Conservation (phyloP, 2,797 vertebrate species). For the Scarus forsteni region DNA sequence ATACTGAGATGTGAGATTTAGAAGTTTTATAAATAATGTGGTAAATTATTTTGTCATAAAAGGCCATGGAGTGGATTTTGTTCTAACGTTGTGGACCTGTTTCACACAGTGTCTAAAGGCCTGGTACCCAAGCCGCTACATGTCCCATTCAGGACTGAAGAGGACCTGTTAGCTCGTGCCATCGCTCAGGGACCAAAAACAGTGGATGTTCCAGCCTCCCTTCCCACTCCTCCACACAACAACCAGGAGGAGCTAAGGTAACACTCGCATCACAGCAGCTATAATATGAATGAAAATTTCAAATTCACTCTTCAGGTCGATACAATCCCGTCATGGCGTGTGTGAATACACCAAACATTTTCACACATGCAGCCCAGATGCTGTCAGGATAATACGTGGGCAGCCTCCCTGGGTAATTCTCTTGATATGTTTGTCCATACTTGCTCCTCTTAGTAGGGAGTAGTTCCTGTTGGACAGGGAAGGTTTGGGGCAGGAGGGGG, state of each 20-base stretch:
- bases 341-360: too few species aligned
- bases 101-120: slow-evolving; percentile 89
- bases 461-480: too few species aligned
- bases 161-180: slow-evolving; percentile 93
- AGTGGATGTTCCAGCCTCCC: slow-evolving; percentile 97
- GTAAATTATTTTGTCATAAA: not conserved
- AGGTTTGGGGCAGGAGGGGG: too few species aligned
- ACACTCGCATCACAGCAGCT: not conserved
- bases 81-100: slow-evolving; percentile 23
- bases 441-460: too few species aligned
- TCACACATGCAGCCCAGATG: too few species aligned
- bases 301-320: too few species aligned
- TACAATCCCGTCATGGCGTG: too few species aligned
- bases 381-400: too few species aligned
- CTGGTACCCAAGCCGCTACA: slow-evolving; percentile 93
- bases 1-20: too few species aligned
- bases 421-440: too few species aligned
- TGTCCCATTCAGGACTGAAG: slow-evolving; percentile 93
- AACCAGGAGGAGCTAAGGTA: slow-evolving; percentile 98
- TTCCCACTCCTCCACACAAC: slow-evolving; percentile 98
- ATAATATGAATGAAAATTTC: too few species aligned
- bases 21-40: not conserved
- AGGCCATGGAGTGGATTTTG: not conserved
- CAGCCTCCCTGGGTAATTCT: too few species aligned
- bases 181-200: slow-evolving; percentile 97